A percentile compares a stretch with the other conserved stretches of the same genome.
Conservation (phyloP, 1,140 invertebrate species). For the Coelopa frigida region DNA sequence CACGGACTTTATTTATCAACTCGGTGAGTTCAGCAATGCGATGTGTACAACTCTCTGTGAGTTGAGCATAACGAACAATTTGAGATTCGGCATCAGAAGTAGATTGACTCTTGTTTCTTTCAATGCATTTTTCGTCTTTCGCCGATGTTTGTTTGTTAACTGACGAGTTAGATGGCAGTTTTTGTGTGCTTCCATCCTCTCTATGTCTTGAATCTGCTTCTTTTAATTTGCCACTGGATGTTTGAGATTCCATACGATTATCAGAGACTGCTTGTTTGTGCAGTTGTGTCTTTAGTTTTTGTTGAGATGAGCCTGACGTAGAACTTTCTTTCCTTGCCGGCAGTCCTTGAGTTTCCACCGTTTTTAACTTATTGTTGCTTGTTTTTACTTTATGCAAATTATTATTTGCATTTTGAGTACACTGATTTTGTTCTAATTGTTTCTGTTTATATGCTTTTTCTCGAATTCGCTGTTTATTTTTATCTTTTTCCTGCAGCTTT, state of each 20-base stretch:
- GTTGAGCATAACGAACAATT: slow-evolving; percentile 26
- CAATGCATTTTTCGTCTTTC: neutral
- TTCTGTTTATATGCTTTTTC: too few species aligned
- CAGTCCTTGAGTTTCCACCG: too few species aligned
- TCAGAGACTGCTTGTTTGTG: too few species aligned
- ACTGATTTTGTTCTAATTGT: too few species aligned
- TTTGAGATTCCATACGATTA: too few species aligned
- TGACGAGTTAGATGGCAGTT: neutral
- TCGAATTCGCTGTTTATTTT: neutral
- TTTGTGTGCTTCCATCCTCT: neutral
- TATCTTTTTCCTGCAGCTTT: slow-evolving; percentile 1
- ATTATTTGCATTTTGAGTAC: neutral
- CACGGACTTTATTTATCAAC: slow-evolving; percentile 35
- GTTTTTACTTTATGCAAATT: neutral
- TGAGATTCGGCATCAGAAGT: neutral
- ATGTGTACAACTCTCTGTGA: slow-evolving; percentile 38
- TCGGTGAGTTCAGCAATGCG: slow-evolving; percentile 36
- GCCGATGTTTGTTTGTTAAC: neutral
- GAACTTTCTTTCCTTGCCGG: too few species aligned
- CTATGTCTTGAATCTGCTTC: neutral
- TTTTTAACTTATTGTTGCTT: too few species aligned
- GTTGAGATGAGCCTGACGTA: too few species aligned
- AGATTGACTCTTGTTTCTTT: neutral
- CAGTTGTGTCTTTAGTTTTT: too few species aligned
- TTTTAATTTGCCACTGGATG: neutral